Evolutionary conservation across 2,797 vertebrate species (phyloP), one percentile per base, ranked within the genome.

Genomic region (Sebastes nivosus): DNA sequence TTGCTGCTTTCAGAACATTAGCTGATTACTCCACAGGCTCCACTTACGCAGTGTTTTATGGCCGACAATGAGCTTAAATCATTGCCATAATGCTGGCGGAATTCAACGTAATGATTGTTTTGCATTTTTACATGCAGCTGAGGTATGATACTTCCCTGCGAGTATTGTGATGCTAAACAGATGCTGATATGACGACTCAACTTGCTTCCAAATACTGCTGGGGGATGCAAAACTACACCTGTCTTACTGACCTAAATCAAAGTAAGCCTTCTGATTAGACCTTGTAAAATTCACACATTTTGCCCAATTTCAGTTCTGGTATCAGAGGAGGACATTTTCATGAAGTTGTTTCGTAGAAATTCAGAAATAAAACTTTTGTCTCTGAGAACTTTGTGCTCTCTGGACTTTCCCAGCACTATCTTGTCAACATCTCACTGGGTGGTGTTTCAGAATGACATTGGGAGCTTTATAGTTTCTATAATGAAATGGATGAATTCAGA

Each of bases 1-100:
- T 85, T 84, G 84, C 82, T 86, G 86, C 87, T 87, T 87, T 85
- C 78, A 72, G 76, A 88, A 88, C 90, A 93, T 91, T 89, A 91
- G 84, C 77, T 88, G 88, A 93, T 91, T 88, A 81, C 88, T 91
- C 88, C 83, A 76, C 86, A 59, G 74, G 82, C 83, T 85, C 85
- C 78, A 87, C 82, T 91, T 86, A 72, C 2, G 38, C 72, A 20
- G 66, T 76, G 63, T 75, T 92, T 93, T 91, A 92, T 89, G 71
- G 87, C 80, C 46, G 59, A 66, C 85, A 85, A 84, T 91, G 68
- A 93, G 80, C 68, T 50, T 83, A 84, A 92, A 87, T 91, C 86
- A 90, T 72, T 61, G 84, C 59, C 73, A 63, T 89, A 87, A 93
- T 80, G 83, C 75, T 50, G 79, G 24, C 73, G 77, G 77, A 82